Evolutionary conservation across 35 echinoderm and acorn worm genomes (phyloP).

Genomic region (Heliocidaris tuberculata): DNA sequence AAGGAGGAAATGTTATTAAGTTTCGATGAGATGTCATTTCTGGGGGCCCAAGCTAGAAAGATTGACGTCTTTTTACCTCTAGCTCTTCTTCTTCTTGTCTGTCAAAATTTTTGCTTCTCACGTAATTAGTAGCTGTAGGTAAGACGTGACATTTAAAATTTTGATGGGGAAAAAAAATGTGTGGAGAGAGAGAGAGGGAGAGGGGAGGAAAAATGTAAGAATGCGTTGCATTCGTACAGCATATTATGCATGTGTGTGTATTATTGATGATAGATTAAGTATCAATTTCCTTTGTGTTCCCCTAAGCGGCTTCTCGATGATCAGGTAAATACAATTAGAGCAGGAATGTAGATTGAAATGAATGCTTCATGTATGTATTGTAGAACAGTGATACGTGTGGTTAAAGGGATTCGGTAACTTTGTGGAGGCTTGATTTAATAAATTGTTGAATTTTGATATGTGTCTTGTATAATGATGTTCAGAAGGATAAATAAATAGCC

Average conservation of each 20-base stretch:
- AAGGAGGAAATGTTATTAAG: constrained; percentile 24
- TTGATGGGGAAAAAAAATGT: not conserved
- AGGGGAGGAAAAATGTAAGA: not conserved
- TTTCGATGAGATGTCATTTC: constrained; percentile 19
- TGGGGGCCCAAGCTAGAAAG: not conserved
- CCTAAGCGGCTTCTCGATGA: not conserved
- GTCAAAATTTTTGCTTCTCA: not conserved
- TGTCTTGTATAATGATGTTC: no score
- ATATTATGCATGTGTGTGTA: not conserved
- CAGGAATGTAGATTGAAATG: not conserved
- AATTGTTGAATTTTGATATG: no score
- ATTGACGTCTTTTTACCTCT: constrained; percentile 26
- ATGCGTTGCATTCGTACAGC: not conserved
- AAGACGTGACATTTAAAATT: constrained; percentile 16
- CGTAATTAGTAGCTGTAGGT: constrained; percentile 36
- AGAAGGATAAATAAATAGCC: no score
- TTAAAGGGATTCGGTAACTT: no score
- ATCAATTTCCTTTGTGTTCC: not conserved
- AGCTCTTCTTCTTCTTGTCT: constrained; percentile 24
- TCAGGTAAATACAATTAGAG: not conserved
- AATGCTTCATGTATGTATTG: not conserved
- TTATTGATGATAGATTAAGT: not conserved
- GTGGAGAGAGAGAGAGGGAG: not conserved
- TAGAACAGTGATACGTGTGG: not conserved
- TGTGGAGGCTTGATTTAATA: no score